A percentile compares a stretch with the other conserved stretches of the same genome.
These are phyloP conservation scores for Microcebus murinus DNA, from an alignment of 2,113 vertebrate genomes.

Conservation along the genomic window DNA sequence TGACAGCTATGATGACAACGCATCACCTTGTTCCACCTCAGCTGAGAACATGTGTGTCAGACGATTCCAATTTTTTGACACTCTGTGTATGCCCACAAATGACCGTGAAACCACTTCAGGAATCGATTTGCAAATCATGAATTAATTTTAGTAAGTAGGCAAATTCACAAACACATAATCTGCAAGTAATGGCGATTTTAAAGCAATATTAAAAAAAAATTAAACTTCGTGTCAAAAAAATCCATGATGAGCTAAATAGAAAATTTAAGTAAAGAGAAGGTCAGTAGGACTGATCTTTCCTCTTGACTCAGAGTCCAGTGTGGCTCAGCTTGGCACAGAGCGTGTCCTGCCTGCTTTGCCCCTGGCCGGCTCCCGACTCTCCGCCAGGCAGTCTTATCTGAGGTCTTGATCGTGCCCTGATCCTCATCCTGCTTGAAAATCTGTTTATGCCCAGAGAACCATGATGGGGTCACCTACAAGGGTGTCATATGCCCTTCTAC, in stretches of 20 bases:
- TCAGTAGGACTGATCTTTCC: background rate
- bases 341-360: too few relatives aligned
- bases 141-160: background rate
- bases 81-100: background rate
- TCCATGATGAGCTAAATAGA: background rate
- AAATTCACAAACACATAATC: background rate
- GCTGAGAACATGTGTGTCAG: accelerated
- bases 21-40: background rate
- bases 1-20: background rate
- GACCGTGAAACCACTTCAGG: background rate
- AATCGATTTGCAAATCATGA: background rate
- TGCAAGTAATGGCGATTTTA: background rate
- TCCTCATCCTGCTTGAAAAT: background rate
- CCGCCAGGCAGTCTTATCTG: background rate
- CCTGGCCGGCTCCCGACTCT: background rate
- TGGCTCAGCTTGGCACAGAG: too few relatives aligned
- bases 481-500: background rate
- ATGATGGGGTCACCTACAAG: background rate
- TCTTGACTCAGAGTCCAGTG: background rate
- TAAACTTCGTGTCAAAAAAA: background rate
- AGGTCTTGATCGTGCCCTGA: background rate
- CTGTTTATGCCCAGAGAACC: background rate
- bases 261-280: background rate
- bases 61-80: background rate
- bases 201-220: background rate